phyloP scores from a whole-genome alignment of 2,113 vertebrate species.

The Oryzias melastigma region DNA sequence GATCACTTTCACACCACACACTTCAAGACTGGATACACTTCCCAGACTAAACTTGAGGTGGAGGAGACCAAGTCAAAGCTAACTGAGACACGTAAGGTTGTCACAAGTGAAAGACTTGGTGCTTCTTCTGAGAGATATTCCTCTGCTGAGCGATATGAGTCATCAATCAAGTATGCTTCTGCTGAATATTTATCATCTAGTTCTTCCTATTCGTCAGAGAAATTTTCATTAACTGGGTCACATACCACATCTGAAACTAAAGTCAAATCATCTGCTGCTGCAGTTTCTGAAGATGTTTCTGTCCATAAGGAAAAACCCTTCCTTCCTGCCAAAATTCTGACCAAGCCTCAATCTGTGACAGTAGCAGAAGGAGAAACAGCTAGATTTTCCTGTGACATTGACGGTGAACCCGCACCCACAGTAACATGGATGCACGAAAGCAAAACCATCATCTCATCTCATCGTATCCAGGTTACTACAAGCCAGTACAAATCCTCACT shows the following conservation, averaged over 20 bases:
- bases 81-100: constrained; percentile 82
- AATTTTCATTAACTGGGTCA: constrained; percentile 51
- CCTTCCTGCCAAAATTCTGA: constrained; percentile 88
- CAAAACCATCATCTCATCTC: constrained; percentile 79
- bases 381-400: constrained; percentile 91
- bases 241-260: constrained; percentile 71
- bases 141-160: constrained; percentile 74
- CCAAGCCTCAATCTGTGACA: constrained; percentile 90
- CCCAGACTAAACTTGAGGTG: constrained; percentile 82
- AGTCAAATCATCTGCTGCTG: constrained; percentile 70
- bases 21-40: constrained; percentile 87
- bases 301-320: constrained; percentile 84
- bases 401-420: constrained; percentile 90
- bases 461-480: constrained; percentile 82
- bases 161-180: constrained; percentile 71
- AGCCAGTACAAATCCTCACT: constrained; percentile 94
- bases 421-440: constrained; percentile 86
- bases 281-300: constrained; percentile 76
- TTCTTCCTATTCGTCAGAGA: constrained; percentile 69
- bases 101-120: constrained; percentile 81
- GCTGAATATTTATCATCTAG: constrained; percentile 74
- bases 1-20: constrained; percentile 88
- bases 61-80: constrained; percentile 86
- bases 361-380: constrained; percentile 87
- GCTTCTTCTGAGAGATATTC: constrained; percentile 68